Evolutionary conservation across 30 jellyfish, hydroid and myxozoan genomes (phyloP).

Genomic region (Pseudorhiza aurosa): DNA sequence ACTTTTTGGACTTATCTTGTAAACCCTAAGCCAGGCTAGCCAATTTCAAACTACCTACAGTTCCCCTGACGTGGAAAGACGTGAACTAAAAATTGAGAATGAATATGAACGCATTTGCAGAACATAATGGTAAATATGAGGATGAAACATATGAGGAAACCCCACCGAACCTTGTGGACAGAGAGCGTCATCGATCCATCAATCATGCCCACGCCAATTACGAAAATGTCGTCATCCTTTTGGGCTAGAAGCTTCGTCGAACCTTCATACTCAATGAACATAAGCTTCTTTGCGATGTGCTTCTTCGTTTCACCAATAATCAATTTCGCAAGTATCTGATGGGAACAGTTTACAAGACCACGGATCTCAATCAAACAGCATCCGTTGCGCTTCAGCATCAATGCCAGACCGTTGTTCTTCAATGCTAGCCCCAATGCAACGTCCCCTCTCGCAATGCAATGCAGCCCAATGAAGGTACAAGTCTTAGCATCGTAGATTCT

Average conservation of each 20-base stretch:
- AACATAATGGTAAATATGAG: not conserved
- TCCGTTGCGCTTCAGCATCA: constrained; percentile 17
- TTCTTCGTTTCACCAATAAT: not conserved
- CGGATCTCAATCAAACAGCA: constrained; percentile 16
- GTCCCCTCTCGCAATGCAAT: constrained; percentile 1
- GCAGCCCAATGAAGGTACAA: not conserved
- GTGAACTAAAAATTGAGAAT: too few relatives aligned
- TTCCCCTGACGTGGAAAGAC: too few relatives aligned
- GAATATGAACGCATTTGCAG: too few relatives aligned
- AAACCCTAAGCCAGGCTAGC: too few relatives aligned
- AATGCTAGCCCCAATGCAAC: constrained; percentile 30
- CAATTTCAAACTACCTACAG: too few relatives aligned
- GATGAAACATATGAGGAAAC: not conserved
- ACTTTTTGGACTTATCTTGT: too few relatives aligned
- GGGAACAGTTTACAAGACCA: not conserved
- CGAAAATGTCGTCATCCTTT: constrained; percentile 10
- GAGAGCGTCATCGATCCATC: not conserved
- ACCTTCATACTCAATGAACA: constrained; percentile 12
- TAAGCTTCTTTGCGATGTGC: not conserved
- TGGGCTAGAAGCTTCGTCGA: constrained; percentile 5
- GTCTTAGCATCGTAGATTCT: constrained; percentile 25
- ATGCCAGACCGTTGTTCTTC: constrained; percentile 16
- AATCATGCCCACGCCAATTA: constrained; percentile 7
- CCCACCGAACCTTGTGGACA: constrained; percentile 5
- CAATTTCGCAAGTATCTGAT: not conserved